phyloP scores from a whole-genome alignment of 2,797 vertebrate genomes.

The Bradypus variegatus region DNA sequence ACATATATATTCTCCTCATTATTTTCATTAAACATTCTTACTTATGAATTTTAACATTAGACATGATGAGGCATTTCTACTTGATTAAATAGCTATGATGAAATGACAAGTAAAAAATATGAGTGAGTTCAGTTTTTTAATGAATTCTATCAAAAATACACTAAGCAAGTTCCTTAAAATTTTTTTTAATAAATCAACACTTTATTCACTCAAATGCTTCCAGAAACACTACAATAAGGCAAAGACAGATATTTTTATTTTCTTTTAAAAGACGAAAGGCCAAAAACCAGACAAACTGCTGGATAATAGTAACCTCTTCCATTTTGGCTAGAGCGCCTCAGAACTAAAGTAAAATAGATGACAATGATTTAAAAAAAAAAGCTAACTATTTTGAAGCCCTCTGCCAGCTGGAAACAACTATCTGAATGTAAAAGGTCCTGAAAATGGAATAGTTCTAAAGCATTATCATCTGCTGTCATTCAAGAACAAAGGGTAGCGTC shows the following conservation, averaged over 20 bases:
- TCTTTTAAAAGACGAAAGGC: not conserved
- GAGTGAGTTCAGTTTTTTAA: not conserved
- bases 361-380: not conserved
- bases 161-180: not conserved
- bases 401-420: not conserved
- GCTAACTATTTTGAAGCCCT: not conserved
- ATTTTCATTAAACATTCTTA: not conserved
- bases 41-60: not conserved
- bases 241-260: not conserved
- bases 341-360: not conserved
- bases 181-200: slow-evolving; percentile 20
- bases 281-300: not conserved
- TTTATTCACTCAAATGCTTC: slow-evolving; percentile 6
- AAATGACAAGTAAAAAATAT: slow-evolving; percentile 35
- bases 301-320: not conserved
- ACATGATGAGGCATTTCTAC: not conserved
- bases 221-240: not conserved
- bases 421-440: not conserved
- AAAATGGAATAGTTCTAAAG: not conserved
- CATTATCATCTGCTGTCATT: not conserved
- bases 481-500: not conserved
- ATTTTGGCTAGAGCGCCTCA: not conserved
- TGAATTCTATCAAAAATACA: not conserved
- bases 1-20: not conserved
- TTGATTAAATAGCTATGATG: slow-evolving; percentile 6